A percentile compares a stretch with the other conserved stretches of the same genome.
These are phyloP conservation scores for Oeneis ivallda DNA, from an alignment of 2,888 invertebrate genomes.

Conservation along the genomic window DNA sequence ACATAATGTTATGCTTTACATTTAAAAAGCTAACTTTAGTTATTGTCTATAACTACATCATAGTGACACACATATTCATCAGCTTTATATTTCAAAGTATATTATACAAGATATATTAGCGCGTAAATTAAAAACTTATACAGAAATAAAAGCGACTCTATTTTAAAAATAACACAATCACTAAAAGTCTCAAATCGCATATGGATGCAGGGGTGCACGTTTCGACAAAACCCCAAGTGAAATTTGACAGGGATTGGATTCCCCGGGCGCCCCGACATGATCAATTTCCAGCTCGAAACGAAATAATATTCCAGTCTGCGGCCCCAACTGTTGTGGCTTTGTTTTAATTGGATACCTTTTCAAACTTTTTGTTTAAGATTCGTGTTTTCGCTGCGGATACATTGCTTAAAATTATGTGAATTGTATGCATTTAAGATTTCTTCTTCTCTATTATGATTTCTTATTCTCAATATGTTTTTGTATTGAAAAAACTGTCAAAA, in stretches of 20 bases:
- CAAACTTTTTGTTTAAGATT: conserved; percentile 33
- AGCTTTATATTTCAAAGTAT: too few relatives aligned
- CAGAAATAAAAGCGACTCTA: neutral
- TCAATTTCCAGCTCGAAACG: conserved; percentile 68
- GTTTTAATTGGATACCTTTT: conserved; percentile 43
- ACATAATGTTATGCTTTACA: too few relatives aligned
- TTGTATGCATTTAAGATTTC: too few relatives aligned
- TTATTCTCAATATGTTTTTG: too few relatives aligned
- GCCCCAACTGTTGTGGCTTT: conserved; percentile 47
- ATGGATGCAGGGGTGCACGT: conserved; percentile 19
- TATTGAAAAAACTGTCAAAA: too few relatives aligned
- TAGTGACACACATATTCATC: too few relatives aligned
- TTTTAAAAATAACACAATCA: conserved; percentile 10
- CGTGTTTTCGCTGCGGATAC: conserved; percentile 7
- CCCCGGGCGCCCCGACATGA: conserved; percentile 59
- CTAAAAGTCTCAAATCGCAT: conserved; percentile 21
- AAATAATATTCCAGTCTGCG: conserved; percentile 66
- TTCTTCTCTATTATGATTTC: too few relatives aligned
- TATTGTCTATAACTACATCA: too few relatives aligned
- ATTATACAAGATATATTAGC: too few relatives aligned
- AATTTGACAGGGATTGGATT: conserved; percentile 61
- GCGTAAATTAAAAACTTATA: too few relatives aligned
- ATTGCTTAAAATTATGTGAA: neutral
- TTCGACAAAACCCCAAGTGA: conserved; percentile 40
- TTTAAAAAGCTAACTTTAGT: too few relatives aligned